phyloP scores from a whole-genome alignment of 1,140 invertebrate genomes.

The Drosophila repleta region DNA sequence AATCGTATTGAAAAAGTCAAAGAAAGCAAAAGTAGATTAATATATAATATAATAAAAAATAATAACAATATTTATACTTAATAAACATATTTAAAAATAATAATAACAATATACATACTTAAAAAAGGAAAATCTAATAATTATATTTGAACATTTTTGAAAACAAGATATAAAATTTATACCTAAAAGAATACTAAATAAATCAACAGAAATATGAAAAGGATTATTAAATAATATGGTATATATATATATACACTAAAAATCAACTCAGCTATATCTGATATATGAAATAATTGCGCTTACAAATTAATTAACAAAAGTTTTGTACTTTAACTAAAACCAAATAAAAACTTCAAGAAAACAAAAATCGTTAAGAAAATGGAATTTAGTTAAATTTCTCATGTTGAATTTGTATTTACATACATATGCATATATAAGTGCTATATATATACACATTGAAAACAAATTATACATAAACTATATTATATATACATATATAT shows the following conservation, averaged over 20 bases:
- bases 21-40: slow-evolving; percentile 10
- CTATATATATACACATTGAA: slow-evolving; percentile 35
- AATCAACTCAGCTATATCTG: background rate
- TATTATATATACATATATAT: slow-evolving; percentile 37
- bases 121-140: too few species aligned
- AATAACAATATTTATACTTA: background rate
- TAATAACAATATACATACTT: too few species aligned
- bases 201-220: too few species aligned
- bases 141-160: too few species aligned
- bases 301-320: slow-evolving; percentile 8
- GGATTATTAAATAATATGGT: too few species aligned
- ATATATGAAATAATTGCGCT: slow-evolving; percentile 4
- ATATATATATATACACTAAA: too few species aligned
- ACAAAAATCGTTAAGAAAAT: slow-evolving; percentile 30
- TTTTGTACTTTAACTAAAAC: slow-evolving; percentile 29
- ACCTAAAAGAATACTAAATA: too few species aligned
- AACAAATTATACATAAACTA: slow-evolving; percentile 19
- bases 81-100: too few species aligned
- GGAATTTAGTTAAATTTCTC: slow-evolving; percentile 53
- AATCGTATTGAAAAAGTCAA: too few species aligned
- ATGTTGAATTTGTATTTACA: slow-evolving; percentile 75
- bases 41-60: background rate
- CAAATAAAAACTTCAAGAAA: background rate
- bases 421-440: slow-evolving; percentile 33
- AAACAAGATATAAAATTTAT: too few species aligned